phyloP scores from a whole-genome alignment of 2,113 vertebrate genomes.

The Aegotheles bennettii region DNA sequence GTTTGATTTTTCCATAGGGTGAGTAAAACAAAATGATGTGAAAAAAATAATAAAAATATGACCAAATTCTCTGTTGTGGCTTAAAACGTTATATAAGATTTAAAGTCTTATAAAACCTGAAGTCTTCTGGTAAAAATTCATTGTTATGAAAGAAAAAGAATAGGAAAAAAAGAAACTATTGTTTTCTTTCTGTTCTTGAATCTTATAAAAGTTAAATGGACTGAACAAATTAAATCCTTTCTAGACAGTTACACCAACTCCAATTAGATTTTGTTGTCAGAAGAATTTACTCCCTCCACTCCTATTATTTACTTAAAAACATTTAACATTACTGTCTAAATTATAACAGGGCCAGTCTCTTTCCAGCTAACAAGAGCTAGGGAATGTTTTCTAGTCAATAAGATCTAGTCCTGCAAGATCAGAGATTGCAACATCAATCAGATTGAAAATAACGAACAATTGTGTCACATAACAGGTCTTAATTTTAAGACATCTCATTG shows the following conservation, averaged over 20 bases:
- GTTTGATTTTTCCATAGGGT: conserved; percentile 16
- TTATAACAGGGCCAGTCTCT: neutral
- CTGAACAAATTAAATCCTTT: neutral
- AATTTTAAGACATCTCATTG: neutral
- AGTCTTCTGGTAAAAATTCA: neutral
- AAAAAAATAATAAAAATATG: conserved; percentile 11
- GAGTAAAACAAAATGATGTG: neutral
- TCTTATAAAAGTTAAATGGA: neutral
- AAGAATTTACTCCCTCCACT: neutral
- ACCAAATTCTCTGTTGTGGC: neutral
- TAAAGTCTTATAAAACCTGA: conserved; percentile 19
- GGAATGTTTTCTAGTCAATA: neutral
- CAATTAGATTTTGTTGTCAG: neutral
- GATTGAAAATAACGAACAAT: neutral
- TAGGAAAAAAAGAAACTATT: neutral
- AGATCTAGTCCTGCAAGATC: neutral
- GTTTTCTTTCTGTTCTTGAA: neutral
- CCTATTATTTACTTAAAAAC: neutral
- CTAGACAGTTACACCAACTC: neutral
- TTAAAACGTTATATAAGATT: conserved; percentile 15
- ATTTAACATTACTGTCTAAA: neutral
- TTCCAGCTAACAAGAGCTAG: neutral
- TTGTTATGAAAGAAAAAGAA: neutral
- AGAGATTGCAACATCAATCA: neutral
- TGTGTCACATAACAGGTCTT: neutral